A percentile compares a stretch with the other conserved stretches of the same genome.
These are phyloP conservation scores for Acanthurus lineatus DNA, from an alignment of 2,797 vertebrate genomes.

Conservation along the genomic window DNA sequence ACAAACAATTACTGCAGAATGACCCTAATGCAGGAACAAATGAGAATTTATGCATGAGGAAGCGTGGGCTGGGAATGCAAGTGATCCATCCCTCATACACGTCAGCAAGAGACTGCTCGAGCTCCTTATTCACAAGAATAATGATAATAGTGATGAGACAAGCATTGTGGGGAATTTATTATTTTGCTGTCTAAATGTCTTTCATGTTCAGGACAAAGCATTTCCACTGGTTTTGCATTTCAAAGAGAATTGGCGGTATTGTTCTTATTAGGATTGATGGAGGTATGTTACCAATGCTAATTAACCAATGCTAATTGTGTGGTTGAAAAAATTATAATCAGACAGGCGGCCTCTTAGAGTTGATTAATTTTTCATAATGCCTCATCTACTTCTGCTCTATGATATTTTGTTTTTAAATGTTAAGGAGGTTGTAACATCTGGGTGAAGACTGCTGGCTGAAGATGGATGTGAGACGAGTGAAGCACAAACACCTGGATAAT, in stretches of 20 bases:
- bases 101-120: constrained; percentile 52
- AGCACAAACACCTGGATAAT: constrained; percentile 33
- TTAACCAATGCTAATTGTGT: constrained; percentile 75
- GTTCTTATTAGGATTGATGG: constrained; percentile 76
- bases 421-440: constrained; percentile 29
- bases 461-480: constrained; percentile 17
- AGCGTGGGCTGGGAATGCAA: constrained; percentile 62
- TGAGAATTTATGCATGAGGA: constrained; percentile 78
- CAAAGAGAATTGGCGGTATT: constrained; percentile 75
- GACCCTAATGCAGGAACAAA: constrained; percentile 81
- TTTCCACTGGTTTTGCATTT: constrained; percentile 82
- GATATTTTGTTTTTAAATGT: constrained; percentile 41
- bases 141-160: constrained; percentile 79
- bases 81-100: constrained; percentile 66
- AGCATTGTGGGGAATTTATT: constrained; percentile 74
- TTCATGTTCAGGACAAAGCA: constrained; percentile 81
- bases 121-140: constrained; percentile 72
- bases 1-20: constrained; percentile 82
- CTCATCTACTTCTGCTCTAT: constrained; percentile 42
- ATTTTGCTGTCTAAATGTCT: constrained; percentile 77
- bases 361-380: constrained; percentile 69
- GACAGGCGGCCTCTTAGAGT: constrained; percentile 47
- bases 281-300: constrained; percentile 77
- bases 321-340: constrained; percentile 75
- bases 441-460: constrained; percentile 1